Conservation (phyloP, 2,797 vertebrate genomes). For the Galago senegalensis region DNA sequence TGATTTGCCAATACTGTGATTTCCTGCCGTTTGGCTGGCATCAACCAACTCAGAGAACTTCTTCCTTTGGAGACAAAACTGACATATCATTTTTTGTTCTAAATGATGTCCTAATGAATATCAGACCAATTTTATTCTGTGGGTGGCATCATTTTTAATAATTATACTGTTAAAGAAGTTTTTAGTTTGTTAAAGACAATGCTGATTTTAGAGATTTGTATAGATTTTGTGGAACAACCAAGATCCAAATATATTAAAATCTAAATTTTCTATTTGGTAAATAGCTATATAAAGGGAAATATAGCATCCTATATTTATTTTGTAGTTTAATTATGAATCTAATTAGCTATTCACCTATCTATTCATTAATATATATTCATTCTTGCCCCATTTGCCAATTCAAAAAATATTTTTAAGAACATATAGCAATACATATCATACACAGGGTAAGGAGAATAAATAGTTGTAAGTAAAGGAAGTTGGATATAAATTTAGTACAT, state of each 20-base stretch:
- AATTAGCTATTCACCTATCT: not conserved
- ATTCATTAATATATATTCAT: not conserved
- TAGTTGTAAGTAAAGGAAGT: constrained; percentile 14
- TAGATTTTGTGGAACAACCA: constrained; percentile 21
- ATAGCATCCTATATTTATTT: not conserved
- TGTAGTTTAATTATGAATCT: constrained; percentile 44
- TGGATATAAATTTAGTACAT: not conserved
- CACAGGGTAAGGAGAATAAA: not conserved
- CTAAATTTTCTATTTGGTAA: constrained; percentile 8
- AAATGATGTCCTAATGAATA: not conserved
- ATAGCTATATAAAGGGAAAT: not conserved
- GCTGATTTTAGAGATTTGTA: not conserved
- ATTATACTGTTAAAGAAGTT: not conserved
- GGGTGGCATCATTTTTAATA: not conserved
- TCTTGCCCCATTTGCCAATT: not conserved
- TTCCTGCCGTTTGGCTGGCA: not conserved
- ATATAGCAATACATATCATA: not conserved
- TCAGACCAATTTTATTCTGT: not conserved
- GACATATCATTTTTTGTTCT: not conserved
- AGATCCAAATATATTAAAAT: constrained; percentile 24
- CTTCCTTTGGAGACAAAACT: constrained; percentile 5
- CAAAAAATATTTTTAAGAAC: not conserved
- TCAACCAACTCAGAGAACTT: not conserved
- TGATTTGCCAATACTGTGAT: not conserved
- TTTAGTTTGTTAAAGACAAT: not conserved